These are phyloP conservation scores for Physella acuta DNA, from an alignment of 1,140 invertebrate species.

Conservation along the genomic window DNA sequence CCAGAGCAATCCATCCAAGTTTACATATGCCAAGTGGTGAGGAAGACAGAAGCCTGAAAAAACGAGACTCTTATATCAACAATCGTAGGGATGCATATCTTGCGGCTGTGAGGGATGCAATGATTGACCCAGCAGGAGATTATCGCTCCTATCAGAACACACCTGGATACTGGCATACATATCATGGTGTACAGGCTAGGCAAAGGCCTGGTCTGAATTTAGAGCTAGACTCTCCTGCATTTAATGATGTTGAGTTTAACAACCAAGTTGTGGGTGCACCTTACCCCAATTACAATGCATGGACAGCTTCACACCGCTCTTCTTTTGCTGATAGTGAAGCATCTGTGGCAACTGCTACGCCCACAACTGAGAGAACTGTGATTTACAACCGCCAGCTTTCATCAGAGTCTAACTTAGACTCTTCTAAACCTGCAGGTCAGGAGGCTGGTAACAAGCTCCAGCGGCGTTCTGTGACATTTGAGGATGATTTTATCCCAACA, in stretches of 20 bases:
- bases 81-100: conserved; percentile 57
- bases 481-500: conserved; percentile 48
- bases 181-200: conserved; percentile 77
- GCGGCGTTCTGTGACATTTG: conserved; percentile 57
- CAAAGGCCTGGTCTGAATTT: conserved; percentile 69
- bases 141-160: conserved; percentile 64
- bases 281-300: conserved; percentile 11
- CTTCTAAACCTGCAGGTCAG: conserved; percentile 39
- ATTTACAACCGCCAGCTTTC: conserved; percentile 45
- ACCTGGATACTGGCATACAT: conserved; percentile 78
- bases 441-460: conserved; percentile 43
- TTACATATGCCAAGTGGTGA: conserved; percentile 54
- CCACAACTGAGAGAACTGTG: conserved; percentile 31
- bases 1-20: conserved; percentile 74
- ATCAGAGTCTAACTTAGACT: conserved; percentile 50
- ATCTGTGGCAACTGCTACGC: conserved; percentile 33
- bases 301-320: conserved; percentile 37
- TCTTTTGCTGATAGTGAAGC: conserved; percentile 44
- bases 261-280: conserved; percentile 8
- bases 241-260: conserved; percentile 12
- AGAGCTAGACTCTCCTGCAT: conserved; percentile 50
- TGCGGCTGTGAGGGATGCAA: conserved; percentile 56
- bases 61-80: conserved; percentile 48
- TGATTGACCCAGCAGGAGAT: conserved; percentile 54
- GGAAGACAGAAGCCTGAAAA: conserved; percentile 36